phyloP scores from a whole-genome alignment of 2,888 invertebrate genomes.

The Xanthia togata region DNA sequence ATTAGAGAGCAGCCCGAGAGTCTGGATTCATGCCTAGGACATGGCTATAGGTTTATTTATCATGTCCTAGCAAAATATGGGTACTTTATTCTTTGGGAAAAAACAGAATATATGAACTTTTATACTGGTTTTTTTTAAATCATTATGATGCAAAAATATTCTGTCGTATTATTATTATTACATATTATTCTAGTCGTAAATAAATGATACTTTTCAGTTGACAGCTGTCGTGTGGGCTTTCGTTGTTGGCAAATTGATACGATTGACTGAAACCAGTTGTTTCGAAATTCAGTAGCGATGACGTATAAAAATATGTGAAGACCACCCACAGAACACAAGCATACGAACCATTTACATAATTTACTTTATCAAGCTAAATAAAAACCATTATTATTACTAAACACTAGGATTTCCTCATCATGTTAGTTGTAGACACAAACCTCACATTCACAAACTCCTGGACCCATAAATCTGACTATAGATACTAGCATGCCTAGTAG shows the following conservation, averaged over 20 bases:
- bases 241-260: constrained; percentile 15
- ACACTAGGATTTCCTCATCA: not conserved
- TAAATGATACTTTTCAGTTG: constrained; percentile 3
- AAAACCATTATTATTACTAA: too few species aligned
- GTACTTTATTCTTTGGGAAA: too few species aligned
- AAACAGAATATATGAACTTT: too few species aligned
- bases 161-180: too few species aligned
- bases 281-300: constrained; percentile 1
- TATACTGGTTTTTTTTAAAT: too few species aligned
- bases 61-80: not conserved
- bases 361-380: not conserved
- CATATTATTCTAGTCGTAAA: not conserved
- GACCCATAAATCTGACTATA: too few species aligned
- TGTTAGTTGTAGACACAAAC: not conserved
- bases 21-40: not conserved
- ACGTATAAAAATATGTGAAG: constrained; percentile 4
- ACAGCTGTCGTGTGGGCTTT: constrained; percentile 28
- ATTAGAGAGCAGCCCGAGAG: not conserved
- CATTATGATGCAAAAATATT: too few species aligned
- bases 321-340: constrained; percentile 12
- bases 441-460: not conserved
- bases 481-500: too few species aligned
- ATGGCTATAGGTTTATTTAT: not conserved
- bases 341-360: not conserved
- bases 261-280: constrained; percentile 3